A percentile compares a stretch with the other conserved stretches of the same genome.
Conservation (phyloP, 1,140 invertebrate genomes). For the Hycleus cichorii region DNA sequence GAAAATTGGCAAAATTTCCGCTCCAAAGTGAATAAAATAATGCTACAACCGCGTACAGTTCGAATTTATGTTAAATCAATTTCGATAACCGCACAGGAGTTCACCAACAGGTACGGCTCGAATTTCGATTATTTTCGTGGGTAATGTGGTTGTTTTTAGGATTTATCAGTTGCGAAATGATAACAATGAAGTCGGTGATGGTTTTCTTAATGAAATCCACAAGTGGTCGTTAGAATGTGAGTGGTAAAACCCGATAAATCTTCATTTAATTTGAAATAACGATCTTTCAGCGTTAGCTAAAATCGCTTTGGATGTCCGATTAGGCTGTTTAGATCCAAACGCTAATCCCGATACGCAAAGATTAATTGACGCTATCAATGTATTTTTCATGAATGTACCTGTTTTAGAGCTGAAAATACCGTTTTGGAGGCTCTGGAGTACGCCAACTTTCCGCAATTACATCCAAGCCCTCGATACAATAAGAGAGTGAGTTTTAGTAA, state of each 20-base stretch:
- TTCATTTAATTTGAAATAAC: neutral
- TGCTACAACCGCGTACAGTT: constrained; percentile 67
- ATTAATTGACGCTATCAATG: constrained; percentile 78
- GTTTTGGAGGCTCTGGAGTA: constrained; percentile 74
- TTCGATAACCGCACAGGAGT: constrained; percentile 65
- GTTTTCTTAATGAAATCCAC: constrained; percentile 69
- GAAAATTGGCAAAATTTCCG: constrained; percentile 74
- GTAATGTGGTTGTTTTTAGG: constrained; percentile 34
- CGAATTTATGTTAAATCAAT: constrained; percentile 69
- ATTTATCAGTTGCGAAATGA: constrained; percentile 56
- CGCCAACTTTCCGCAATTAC: constrained; percentile 69
- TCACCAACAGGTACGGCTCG: constrained; percentile 53
- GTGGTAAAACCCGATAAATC: constrained; percentile 25
- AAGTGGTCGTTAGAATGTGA: constrained; percentile 73
- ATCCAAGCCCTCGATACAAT: constrained; percentile 80
- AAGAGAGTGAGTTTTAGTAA: constrained; percentile 57
- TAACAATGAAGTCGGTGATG: constrained; percentile 56
- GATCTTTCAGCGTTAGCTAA: constrained; percentile 63
- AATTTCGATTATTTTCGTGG: neutral
- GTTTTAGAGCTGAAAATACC: constrained; percentile 75
- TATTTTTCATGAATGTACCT: constrained; percentile 72
- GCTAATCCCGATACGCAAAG: constrained; percentile 67
- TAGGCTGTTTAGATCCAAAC: constrained; percentile 75
- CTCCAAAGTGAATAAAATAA: constrained; percentile 71
- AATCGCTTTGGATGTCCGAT: constrained; percentile 73